These are phyloP conservation scores for Zaprionus lineosus DNA, from an alignment of 2,888 invertebrate species.

Conservation along the genomic window DNA sequence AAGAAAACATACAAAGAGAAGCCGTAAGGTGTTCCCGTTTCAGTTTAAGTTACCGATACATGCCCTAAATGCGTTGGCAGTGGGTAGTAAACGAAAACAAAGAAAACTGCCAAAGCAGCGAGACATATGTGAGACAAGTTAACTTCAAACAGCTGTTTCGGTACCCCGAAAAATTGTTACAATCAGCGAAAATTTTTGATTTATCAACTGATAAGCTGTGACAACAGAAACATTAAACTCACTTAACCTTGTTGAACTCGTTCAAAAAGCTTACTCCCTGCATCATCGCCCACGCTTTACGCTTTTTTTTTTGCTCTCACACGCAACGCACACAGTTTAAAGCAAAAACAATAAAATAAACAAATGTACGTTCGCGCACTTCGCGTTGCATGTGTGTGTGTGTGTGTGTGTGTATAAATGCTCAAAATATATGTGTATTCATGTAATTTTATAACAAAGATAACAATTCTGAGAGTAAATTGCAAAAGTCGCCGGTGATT, in stretches of 20 bases:
- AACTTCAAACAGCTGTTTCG: constrained; percentile 60
- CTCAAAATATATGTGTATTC: too few species aligned
- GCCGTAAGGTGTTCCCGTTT: constrained; percentile 51
- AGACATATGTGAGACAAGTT: constrained; percentile 28
- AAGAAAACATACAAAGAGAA: constrained; percentile 20
- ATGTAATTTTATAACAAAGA: constrained; percentile 31
- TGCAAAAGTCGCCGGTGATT: constrained; percentile 37
- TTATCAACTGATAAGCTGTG: constrained; percentile 40
- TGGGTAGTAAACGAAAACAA: constrained; percentile 3
- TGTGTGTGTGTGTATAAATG: constrained; percentile 27
- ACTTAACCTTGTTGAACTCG: constrained; percentile 49
- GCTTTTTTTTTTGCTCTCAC: constrained; percentile 2
- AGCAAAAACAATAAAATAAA: constrained; percentile 22
- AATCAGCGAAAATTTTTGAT: constrained; percentile 41
- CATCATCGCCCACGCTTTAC: constrained; percentile 37
- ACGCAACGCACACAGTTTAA: constrained; percentile 6
- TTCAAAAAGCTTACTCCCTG: constrained; percentile 11
- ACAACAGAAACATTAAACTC: constrained; percentile 27
- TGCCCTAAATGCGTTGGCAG: constrained; percentile 65
- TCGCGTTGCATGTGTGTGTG: constrained; percentile 27
- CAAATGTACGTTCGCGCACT: constrained; percentile 59
- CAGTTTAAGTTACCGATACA: constrained; percentile 7
- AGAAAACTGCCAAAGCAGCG: constrained; percentile 5
- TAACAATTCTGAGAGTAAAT: constrained; percentile 31
- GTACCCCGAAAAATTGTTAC: constrained; percentile 2